A percentile compares a stretch with the other conserved stretches of the same genome.
Conservation (phyloP, 2,113 vertebrate species). For the Aphyosemion australe region DNA sequence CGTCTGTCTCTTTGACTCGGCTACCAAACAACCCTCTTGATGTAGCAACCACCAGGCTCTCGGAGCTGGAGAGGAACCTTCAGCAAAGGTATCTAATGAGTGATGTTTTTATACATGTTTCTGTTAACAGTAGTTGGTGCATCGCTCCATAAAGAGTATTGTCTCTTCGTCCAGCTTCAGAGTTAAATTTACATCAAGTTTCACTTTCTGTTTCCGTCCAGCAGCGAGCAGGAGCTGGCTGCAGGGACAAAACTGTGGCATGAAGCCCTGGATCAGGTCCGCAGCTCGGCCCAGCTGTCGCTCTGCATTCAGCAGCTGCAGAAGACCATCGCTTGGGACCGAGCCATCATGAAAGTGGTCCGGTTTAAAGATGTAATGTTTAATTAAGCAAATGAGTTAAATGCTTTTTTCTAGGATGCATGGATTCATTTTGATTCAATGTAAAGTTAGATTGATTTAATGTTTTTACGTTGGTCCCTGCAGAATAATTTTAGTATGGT, state of each 20-base stretch:
- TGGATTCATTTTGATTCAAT: no score
- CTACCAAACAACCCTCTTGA: slow-evolving; percentile 94
- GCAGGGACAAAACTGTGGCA: slow-evolving; percentile 92
- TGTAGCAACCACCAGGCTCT: slow-evolving; percentile 93
- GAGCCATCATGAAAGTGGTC: slow-evolving; percentile 98
- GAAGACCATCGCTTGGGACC: slow-evolving; percentile 96
- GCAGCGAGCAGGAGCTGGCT: slow-evolving; percentile 88
- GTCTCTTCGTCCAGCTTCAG: background rate
- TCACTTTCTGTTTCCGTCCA: slow-evolving; percentile 18
- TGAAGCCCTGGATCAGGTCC: slow-evolving; percentile 89
- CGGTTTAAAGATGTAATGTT: background rate
- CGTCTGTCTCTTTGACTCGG: slow-evolving; percentile 76
- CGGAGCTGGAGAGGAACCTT: slow-evolving; percentile 97
- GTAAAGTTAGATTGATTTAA: no score
- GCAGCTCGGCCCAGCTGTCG: slow-evolving; percentile 93
- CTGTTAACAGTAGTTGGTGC: background rate
- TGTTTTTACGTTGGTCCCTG: no score
- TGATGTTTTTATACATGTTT: slow-evolving; percentile 80
- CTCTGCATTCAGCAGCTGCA: slow-evolving; percentile 96
- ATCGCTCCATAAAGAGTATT: background rate
- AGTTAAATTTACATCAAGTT: slow-evolving; percentile 62
- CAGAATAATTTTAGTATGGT: no score
- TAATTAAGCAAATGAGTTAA: background rate
- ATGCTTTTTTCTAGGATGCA: no score
- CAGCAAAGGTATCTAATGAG: slow-evolving; percentile 89